These are phyloP conservation scores for Athalia rosae DNA, from an alignment of 2,888 invertebrate genomes.

Conservation along the genomic window DNA sequence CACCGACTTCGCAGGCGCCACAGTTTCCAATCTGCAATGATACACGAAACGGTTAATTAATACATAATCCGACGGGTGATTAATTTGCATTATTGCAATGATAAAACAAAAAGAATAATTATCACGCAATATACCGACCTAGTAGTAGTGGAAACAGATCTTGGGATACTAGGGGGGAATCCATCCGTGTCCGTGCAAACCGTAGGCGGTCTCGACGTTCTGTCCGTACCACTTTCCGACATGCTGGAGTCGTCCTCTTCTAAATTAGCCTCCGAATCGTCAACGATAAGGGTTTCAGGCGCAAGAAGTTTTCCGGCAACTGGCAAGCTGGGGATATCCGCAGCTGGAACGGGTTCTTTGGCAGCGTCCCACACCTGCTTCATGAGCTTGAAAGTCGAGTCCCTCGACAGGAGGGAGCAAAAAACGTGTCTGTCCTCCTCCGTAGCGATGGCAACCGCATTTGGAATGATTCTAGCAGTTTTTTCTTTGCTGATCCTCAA, in stretches of 20 bases:
- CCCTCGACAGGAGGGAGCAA: constrained; percentile 91
- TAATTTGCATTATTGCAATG: neutral
- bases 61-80: too few relatives aligned
- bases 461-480: constrained; percentile 95
- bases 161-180: constrained; percentile 58
- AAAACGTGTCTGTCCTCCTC: constrained; percentile 89
- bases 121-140: neutral
- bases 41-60: neutral
- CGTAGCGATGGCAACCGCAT: constrained; percentile 93
- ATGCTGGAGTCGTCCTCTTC: constrained; percentile 73
- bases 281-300: constrained; percentile 65
- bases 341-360: constrained; percentile 72
- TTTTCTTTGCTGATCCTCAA: constrained; percentile 93
- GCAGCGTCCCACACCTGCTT: constrained; percentile 87
- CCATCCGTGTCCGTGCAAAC: constrained; percentile 65
- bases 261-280: constrained; percentile 67
- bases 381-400: constrained; percentile 92
- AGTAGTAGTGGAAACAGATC: constrained; percentile 51
- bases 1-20: constrained; percentile 46
- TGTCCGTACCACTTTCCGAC: constrained; percentile 72
- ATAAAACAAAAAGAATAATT: constrained; percentile 2
- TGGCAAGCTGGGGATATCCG: constrained; percentile 65
- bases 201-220: constrained; percentile 69
- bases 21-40: constrained; percentile 58
- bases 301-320: constrained; percentile 61